These are phyloP conservation scores for Alcedo quadribrachys DNA, from an alignment of 2,797 vertebrate species.

Conservation along the genomic window DNA sequence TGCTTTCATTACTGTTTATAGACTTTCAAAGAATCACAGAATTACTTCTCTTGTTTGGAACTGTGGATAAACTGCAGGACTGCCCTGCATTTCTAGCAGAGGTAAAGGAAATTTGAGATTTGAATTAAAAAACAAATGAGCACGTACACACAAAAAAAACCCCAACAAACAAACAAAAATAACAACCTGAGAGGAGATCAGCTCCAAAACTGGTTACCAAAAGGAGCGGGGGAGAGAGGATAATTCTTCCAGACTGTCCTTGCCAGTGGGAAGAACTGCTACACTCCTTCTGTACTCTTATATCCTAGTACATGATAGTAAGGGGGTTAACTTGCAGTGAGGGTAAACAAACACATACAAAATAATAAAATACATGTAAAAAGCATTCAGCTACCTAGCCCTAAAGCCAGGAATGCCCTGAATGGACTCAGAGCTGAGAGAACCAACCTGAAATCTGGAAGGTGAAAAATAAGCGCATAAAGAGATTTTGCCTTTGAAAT, in stretches of 20 bases:
- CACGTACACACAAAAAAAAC: neutral
- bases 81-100: neutral
- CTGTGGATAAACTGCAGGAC: neutral
- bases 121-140: neutral
- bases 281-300: neutral
- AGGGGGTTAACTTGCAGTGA: neutral
- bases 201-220: neutral
- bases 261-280: neutral
- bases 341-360: neutral
- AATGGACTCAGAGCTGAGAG: neutral
- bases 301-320: neutral
- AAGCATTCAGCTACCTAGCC: neutral
- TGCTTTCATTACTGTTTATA: neutral
- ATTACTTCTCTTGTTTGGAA: neutral
- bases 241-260: neutral
- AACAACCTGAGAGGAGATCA: neutral
- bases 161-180: too few species aligned
- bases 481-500: neutral
- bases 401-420: neutral
- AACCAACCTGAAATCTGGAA: neutral
- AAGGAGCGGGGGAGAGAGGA: neutral
- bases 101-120: neutral
- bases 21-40: neutral
- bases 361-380: neutral
- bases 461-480: neutral